Evolutionary conservation across 2,113 vertebrate genomes (phyloP).

Genomic region (Tetraodon nigroviridis): DNA sequence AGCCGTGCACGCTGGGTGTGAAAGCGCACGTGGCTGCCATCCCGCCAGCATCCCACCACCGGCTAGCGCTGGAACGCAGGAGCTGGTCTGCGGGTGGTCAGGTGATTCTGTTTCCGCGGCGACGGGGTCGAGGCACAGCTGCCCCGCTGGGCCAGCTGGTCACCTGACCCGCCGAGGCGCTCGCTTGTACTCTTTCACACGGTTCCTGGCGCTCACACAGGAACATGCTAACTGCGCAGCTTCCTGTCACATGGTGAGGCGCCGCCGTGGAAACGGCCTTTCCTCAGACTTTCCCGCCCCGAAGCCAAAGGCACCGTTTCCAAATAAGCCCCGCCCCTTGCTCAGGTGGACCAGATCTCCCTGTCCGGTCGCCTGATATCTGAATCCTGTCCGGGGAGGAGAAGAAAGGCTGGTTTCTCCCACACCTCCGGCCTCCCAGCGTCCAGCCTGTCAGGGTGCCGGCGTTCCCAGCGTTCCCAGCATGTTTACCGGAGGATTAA

Average conservation of each 20-base stretch:
- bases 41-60: neutral
- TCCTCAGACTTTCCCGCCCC: slow-evolving; percentile 16
- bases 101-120: too few species aligned
- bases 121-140: too few species aligned
- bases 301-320: too few species aligned
- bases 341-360: neutral
- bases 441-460: too few species aligned
- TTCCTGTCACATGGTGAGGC: slow-evolving; percentile 43
- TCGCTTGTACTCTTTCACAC: slow-evolving; percentile 24
- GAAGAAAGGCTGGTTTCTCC: slow-evolving; percentile 14
- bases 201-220: slow-evolving; percentile 34
- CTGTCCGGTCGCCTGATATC: slow-evolving; percentile 1
- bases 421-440: neutral
- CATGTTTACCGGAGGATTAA: too few species aligned
- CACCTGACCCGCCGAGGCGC: too few species aligned
- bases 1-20: slow-evolving; percentile 55
- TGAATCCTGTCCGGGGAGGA: slow-evolving; percentile 6
- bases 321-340: slow-evolving; percentile 3
- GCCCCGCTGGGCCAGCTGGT: too few species aligned
- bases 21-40: slow-evolving; percentile 43
- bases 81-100: too few species aligned
- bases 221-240: slow-evolving; percentile 35
- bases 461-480: too few species aligned
- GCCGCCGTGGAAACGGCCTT: slow-evolving; percentile 20
- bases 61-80: slow-evolving; percentile 1